Base-by-base conservation (phyloP, 2,797 vertebrate species). In the Lindbergichthys nudifrons region DNA sequence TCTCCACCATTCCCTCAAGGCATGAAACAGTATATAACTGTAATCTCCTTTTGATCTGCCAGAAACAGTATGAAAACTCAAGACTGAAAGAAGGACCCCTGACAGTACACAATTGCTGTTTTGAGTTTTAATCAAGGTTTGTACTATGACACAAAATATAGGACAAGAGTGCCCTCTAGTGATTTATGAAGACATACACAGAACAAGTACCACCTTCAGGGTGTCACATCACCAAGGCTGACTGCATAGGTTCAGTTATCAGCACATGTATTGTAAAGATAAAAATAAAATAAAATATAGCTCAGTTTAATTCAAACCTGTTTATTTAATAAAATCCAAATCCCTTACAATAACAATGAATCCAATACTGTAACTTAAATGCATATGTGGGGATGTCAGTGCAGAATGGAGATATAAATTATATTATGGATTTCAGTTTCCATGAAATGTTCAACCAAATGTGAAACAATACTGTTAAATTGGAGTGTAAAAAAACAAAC, bases 141-240 rank as follows among this genome's bases (percentile, higher is more conserved):
- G 16, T 54, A 63, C 15, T 2, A 0, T 60, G 11, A 63, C 11
- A 56, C 3, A 32, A 42, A 65, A 50, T 42, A 26, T 75, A 66
- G 58, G 13, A 66, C 72, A 77, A 84, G 71, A 77, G 79, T 69
- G 80, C 85, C 91, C 88, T 73, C 92, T 92, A 84, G 79, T 88
- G 92, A 56, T 26, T 2, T 60, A 58, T 60, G 21, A 32, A 50
- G 48, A 58, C 3, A 50, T 10, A 51, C 23, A 77, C 79, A 70
- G 18, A 39, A 64, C 21, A 60, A 30, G 19, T 1, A 32, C 52
- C 26, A n/a, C 32, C 36, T 21, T 7, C 3, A 42, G n/a, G n/a
- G 47, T 1, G 12, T 63, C 51, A 53, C 51, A 66, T 51, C 12
- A 23, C 14, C 3, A 15, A 16, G 47, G 16, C 16, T 39, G 15